Percentiles rank a stretch among this genome's conserved stretches.
These are phyloP conservation scores for Erebia epiphron DNA, from an alignment of 2,888 invertebrate genomes.

Conservation along the genomic window DNA sequence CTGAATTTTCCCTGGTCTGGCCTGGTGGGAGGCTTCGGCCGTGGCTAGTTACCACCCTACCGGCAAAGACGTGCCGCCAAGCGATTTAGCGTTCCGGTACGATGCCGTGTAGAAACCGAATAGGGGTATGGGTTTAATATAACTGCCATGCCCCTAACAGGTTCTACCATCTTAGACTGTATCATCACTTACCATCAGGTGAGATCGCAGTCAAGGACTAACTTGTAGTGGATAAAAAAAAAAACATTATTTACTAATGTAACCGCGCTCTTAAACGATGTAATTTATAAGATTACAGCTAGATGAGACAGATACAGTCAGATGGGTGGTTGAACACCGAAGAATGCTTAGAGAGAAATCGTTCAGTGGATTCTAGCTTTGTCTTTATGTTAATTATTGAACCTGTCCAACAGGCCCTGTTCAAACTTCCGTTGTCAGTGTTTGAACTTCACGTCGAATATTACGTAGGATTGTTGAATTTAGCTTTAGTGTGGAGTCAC, in stretches of 20 bases:
- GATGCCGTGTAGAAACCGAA: too few species aligned
- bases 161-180: too few species aligned
- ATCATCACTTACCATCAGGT: too few species aligned
- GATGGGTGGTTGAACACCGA: slow-evolving; percentile 68
- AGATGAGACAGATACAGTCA: slow-evolving; percentile 70
- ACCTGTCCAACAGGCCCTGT: slow-evolving; percentile 61
- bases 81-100: too few species aligned
- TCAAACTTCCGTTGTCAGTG: slow-evolving; percentile 72
- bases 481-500: slow-evolving; percentile 37
- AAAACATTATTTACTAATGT: slow-evolving; percentile 22
- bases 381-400: slow-evolving; percentile 78
- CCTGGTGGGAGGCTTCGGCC: too few species aligned
- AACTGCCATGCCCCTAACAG: too few species aligned
- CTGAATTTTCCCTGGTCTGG: too few species aligned
- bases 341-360: slow-evolving; percentile 74
- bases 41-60: too few species aligned
- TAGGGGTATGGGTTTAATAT: too few species aligned
- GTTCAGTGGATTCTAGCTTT: slow-evolving; percentile 75
- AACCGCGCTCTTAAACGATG: slow-evolving; percentile 66
- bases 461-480: slow-evolving; percentile 29
- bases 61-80: too few species aligned
- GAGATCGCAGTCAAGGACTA: too few species aligned
- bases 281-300: slow-evolving; percentile 79
- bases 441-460: slow-evolving; percentile 59
- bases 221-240: too few species aligned